These are phyloP conservation scores for Heliopora coerulea DNA, from an alignment of 92 coral and sea anemone genomes.

Conservation along the genomic window DNA sequence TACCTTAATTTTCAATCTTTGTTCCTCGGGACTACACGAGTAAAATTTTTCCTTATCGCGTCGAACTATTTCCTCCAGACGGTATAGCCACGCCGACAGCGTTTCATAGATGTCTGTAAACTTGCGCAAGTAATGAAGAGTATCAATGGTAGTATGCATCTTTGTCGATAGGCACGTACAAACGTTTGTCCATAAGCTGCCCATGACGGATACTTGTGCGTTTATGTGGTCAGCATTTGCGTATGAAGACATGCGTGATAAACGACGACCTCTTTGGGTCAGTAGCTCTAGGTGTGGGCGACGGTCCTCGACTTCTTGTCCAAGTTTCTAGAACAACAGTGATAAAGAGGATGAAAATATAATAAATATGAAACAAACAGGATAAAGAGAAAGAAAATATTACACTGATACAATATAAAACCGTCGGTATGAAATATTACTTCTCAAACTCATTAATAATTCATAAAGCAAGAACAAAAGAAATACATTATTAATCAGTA, in stretches of 20 bases:
- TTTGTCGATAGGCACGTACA: conserved; percentile 68
- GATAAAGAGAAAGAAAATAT: too few relatives aligned
- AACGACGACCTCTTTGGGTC: conserved; percentile 66
- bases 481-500: too few relatives aligned
- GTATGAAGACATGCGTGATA: conserved; percentile 71
- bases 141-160: conserved; percentile 68
- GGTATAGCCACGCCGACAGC: conserved; percentile 75
- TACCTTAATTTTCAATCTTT: conserved; percentile 55
- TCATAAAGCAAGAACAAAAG: too few relatives aligned
- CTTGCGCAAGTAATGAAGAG: conserved; percentile 61
- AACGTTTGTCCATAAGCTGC: conserved; percentile 76
- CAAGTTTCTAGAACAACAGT: conserved; percentile 54
- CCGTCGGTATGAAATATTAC: too few relatives aligned
- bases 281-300: conserved; percentile 83
- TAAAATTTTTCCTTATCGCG: conserved; percentile 91
- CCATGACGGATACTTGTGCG: conserved; percentile 81
- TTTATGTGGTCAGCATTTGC: conserved; percentile 85
- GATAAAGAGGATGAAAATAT: background rate
- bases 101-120: conserved; percentile 62
- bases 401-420: too few relatives aligned
- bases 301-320: conserved; percentile 81
- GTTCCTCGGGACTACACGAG: conserved; percentile 90
- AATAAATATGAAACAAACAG: too few relatives aligned
- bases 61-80: conserved; percentile 81
- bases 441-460: too few relatives aligned